A percentile compares a stretch with the other conserved stretches of the same genome.
Conservation (phyloP, 2,888 invertebrate genomes). For the Cephus nigrinus region DNA sequence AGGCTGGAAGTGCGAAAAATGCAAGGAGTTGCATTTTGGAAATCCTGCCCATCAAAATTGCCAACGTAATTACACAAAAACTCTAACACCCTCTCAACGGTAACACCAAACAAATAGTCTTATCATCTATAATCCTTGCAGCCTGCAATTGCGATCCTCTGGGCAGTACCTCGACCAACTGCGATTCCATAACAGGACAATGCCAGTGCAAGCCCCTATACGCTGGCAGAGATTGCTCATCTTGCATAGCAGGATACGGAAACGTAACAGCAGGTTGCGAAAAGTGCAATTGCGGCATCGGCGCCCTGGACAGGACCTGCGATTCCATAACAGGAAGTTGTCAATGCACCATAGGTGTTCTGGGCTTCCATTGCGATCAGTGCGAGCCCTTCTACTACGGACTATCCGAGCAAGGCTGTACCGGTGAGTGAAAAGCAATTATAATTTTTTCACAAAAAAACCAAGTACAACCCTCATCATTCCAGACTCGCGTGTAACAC, state of each 20-base stretch:
- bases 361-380: conserved; percentile 80
- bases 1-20: conserved; percentile 73
- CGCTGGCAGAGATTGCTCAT: conserved; percentile 76
- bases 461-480: too few relatives aligned
- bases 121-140: conserved; percentile 36
- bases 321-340: conserved; percentile 83
- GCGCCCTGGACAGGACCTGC: conserved; percentile 77
- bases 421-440: conserved; percentile 70
- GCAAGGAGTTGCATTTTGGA: conserved; percentile 75
- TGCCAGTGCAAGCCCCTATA: conserved; percentile 81
- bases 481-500: too few relatives aligned
- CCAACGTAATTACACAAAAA: conserved; percentile 64
- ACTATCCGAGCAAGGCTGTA: conserved; percentile 74
- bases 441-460: conserved; percentile 4
- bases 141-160: conserved; percentile 81
- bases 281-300: conserved; percentile 83
- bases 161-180: conserved; percentile 79
- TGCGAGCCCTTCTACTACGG: conserved; percentile 81
- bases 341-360: conserved; percentile 81
- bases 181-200: conserved; percentile 79
- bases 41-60: conserved; percentile 75
- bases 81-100: neutral
- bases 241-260: conserved; percentile 73
- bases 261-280: conserved; percentile 84
- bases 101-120: neutral